Conservation (phyloP, 2,888 invertebrate genomes). For the Dusona sp. region DNA sequence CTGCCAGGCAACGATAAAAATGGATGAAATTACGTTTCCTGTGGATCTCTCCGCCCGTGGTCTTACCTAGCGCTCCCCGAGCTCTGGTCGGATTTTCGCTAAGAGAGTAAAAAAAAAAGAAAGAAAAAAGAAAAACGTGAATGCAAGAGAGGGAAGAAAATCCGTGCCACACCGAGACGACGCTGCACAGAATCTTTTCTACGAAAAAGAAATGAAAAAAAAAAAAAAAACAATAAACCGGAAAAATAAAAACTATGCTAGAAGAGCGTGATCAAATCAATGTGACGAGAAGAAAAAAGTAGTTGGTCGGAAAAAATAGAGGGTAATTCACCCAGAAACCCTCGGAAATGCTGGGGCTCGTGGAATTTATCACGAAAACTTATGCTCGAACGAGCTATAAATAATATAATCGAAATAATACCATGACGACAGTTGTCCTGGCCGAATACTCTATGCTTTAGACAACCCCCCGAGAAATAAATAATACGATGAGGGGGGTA, state of each 20-base stretch:
- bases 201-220: not conserved
- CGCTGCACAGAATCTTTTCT: not conserved
- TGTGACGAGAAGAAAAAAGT: constrained; percentile 14
- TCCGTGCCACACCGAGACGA: not conserved
- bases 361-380: constrained; percentile 62
- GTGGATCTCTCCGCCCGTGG: constrained; percentile 52
- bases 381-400: constrained; percentile 48
- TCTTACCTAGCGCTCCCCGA: constrained; percentile 22
- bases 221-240: not conserved
- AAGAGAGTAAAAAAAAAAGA: constrained; percentile 1
- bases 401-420: constrained; percentile 70
- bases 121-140: not conserved
- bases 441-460: constrained; percentile 14
- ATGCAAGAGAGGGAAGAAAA: not conserved
- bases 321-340: not conserved
- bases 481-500: constrained; percentile 60
- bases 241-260: constrained; percentile 27
- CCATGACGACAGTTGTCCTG: constrained; percentile 68
- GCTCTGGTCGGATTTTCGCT: constrained; percentile 38
- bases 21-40: constrained; percentile 80
- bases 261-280: constrained; percentile 39
- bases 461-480: constrained; percentile 61
- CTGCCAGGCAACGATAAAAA: constrained; percentile 81
- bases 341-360: not conserved
- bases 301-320: not conserved